Conservation (phyloP, 2,888 invertebrate genomes). For the Celastrina argiolus region DNA sequence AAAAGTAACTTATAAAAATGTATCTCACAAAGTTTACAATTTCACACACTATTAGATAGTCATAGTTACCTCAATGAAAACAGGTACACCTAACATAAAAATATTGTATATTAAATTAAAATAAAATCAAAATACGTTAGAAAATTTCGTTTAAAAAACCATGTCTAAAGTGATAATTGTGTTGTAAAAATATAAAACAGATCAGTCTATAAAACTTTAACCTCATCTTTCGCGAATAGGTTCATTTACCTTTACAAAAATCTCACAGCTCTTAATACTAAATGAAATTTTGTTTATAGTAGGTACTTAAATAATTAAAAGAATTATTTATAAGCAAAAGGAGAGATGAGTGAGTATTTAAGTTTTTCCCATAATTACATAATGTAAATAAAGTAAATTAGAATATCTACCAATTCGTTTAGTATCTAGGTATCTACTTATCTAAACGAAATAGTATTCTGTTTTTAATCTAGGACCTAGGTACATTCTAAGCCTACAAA, state of each 20-base stretch:
- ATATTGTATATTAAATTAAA: slow-evolving; percentile 7
- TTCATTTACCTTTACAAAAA: background rate
- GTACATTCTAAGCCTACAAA: no score
- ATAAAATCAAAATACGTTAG: background rate
- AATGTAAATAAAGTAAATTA: no score
- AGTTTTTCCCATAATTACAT: background rate
- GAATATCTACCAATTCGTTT: no score
- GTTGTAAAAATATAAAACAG: background rate
- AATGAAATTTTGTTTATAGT: background rate
- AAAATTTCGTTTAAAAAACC: background rate
- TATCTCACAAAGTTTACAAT: slow-evolving; percentile 3
- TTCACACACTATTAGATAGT: slow-evolving; percentile 3
- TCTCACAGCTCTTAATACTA: background rate
- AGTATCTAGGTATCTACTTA: background rate
- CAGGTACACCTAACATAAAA: slow-evolving; percentile 8
- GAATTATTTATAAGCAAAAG: background rate
- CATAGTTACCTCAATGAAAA: background rate
- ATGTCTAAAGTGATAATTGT: slow-evolving; percentile 10
- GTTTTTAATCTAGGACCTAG: no score
- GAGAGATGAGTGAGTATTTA: background rate
- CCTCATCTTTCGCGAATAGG: background rate
- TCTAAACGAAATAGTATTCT: no score
- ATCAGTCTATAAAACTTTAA: background rate
- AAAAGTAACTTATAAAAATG: slow-evolving; percentile 4
- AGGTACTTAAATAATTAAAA: background rate